Conservation (phyloP, 1,140 invertebrate genomes). For the Bombus balteatus region DNA sequence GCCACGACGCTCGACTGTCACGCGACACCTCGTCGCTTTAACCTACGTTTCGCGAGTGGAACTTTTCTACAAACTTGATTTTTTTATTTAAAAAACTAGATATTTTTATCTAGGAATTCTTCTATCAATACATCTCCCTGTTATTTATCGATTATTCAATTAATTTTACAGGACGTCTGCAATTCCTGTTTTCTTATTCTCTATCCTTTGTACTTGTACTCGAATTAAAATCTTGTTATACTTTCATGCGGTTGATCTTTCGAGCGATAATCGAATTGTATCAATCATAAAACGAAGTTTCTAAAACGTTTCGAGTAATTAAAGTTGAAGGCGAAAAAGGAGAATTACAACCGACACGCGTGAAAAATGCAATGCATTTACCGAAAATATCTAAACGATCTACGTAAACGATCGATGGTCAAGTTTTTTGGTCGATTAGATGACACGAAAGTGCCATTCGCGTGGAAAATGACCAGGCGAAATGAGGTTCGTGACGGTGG, state of each 20-base stretch:
- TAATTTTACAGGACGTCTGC: background rate
- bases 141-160: background rate
- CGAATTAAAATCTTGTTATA: background rate
- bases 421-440: background rate
- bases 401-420: constrained; percentile 7
- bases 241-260: background rate
- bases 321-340: background rate
- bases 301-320: background rate
- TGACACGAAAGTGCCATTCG: constrained; percentile 46
- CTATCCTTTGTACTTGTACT: too few relatives aligned
- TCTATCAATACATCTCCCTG: background rate
- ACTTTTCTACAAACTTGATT: background rate
- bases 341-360: background rate
- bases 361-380: constrained; percentile 10
- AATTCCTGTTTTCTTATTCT: background rate
- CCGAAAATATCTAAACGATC: background rate
- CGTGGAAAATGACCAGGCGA: constrained; percentile 27
- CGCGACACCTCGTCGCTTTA: constrained; percentile 28
- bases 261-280: background rate
- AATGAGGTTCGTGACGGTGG: constrained; percentile 14
- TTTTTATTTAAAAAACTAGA: too few relatives aligned
- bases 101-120: background rate
- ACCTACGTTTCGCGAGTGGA: background rate
- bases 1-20: constrained; percentile 21
- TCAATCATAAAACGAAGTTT: background rate